Evolutionary conservation across 2,888 invertebrate genomes (phyloP).

Genomic region (Noctua pronuba): DNA sequence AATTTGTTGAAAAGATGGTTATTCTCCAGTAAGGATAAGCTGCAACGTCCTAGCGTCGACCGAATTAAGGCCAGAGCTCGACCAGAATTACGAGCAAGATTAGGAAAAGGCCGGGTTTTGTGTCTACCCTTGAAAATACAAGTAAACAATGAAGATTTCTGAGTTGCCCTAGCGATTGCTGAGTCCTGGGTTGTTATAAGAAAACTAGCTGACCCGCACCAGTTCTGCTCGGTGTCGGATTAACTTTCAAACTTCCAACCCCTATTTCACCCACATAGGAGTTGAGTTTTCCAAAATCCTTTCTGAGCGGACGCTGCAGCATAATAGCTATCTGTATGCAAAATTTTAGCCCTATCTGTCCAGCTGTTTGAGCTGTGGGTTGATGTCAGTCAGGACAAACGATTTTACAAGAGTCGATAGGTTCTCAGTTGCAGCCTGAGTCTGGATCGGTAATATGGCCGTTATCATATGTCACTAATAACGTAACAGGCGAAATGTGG

Average conservation of each 20-base stretch:
- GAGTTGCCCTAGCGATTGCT: not conserved
- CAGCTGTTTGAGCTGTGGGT: not conserved
- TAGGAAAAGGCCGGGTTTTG: slow-evolving; percentile 27
- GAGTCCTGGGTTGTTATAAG: not conserved
- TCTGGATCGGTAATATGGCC: not conserved
- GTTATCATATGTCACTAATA: not conserved
- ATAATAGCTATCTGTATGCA: not conserved
- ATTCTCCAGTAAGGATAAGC: slow-evolving; percentile 38
- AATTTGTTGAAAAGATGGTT: slow-evolving; percentile 22
- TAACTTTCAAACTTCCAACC: not conserved
- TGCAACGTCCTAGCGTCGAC: slow-evolving; percentile 24
- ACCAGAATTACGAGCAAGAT: slow-evolving; percentile 47
- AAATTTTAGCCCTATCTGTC: not conserved
- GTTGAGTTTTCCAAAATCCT: not conserved
- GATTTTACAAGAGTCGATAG: not conserved
- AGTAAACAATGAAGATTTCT: slow-evolving; percentile 5
- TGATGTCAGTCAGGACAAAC: not conserved
- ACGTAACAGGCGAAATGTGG: no score
- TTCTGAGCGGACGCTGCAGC: not conserved
- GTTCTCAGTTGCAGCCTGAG: not conserved
- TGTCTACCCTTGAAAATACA: slow-evolving; percentile 17
- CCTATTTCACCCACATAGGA: not conserved
- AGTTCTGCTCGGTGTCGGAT: not conserved
- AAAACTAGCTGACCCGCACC: not conserved
- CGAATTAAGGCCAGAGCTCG: slow-evolving; percentile 26